Percentiles rank a stretch among this genome's conserved stretches.
These are phyloP conservation scores for Parasteatoda lunata DNA, from an alignment of 2,888 invertebrate species.

Conservation along the genomic window DNA sequence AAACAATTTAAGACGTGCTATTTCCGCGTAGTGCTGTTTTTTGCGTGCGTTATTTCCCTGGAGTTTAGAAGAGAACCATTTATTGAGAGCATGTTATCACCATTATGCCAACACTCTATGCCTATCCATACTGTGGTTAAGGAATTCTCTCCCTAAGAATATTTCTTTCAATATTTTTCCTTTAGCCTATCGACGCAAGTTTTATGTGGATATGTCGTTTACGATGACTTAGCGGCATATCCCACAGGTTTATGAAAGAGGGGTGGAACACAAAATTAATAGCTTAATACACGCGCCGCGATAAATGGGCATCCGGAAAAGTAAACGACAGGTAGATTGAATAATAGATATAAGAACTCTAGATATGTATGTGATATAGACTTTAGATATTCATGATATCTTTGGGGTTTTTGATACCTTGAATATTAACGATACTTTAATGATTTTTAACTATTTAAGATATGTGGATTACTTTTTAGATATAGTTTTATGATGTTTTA, in stretches of 20 bases:
- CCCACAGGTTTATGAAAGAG: conserved; percentile 32
- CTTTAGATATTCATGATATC: too few species aligned
- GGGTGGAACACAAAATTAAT: conserved; percentile 26
- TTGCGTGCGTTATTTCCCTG: conserved; percentile 40
- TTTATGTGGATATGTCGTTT: conserved; percentile 32
- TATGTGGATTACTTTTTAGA: too few species aligned
- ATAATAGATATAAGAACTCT: too few species aligned
- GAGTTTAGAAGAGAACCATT: conserved; percentile 43
- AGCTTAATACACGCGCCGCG: background rate
- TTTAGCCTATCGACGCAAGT: conserved; percentile 18
- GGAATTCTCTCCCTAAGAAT: conserved; percentile 41
- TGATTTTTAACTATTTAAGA: too few species aligned
- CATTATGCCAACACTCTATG: conserved; percentile 28
- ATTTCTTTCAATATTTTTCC: conserved; percentile 17
- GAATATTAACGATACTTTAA: too few species aligned
- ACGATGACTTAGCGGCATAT: conserved; percentile 33
- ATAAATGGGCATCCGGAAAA: too few species aligned
- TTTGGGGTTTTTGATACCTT: too few species aligned
- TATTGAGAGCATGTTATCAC: conserved; percentile 51
- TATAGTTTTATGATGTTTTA: too few species aligned
- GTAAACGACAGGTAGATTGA: too few species aligned
- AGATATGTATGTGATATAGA: too few species aligned
- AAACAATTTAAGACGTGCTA: conserved; percentile 53
- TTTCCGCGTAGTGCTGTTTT: conserved; percentile 28
- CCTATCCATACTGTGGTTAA: conserved; percentile 41